Percentiles rank a stretch among this genome's conserved stretches.
Evolutionary conservation across 2,888 invertebrate genomes (phyloP).

Genomic region (Branchipolynoe longqiensis): DNA sequence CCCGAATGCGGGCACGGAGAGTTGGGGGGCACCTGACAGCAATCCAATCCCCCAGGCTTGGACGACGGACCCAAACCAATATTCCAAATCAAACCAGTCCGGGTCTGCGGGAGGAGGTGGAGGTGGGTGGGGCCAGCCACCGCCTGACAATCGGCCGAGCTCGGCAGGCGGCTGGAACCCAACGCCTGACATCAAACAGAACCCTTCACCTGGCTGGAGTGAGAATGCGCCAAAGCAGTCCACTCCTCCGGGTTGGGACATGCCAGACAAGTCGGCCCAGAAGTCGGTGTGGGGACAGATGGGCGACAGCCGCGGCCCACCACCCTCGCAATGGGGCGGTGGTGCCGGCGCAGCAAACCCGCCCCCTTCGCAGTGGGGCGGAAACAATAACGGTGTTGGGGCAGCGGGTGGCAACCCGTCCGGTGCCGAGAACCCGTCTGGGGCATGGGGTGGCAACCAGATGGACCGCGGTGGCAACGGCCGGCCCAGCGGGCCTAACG

Average conservation of each 20-base stretch:
- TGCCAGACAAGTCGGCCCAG: constrained; percentile 38
- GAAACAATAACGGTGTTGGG: constrained; percentile 35
- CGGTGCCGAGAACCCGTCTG: constrained; percentile 1
- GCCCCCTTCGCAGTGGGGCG: constrained; percentile 59
- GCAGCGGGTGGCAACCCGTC: constrained; percentile 52
- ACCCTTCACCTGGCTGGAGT: constrained; percentile 50
- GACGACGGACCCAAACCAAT: constrained; percentile 30
- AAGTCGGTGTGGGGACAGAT: constrained; percentile 51
- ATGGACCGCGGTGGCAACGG: constrained; percentile 1
- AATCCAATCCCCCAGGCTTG: constrained; percentile 42
- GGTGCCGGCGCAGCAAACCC: background rate
- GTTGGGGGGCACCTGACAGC: constrained; percentile 65
- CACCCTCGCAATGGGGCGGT: background rate
- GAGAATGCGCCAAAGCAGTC: constrained; percentile 10
- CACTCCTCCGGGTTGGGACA: constrained; percentile 45
- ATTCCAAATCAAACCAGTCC: constrained; percentile 45
- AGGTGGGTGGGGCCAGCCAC: constrained; percentile 49
- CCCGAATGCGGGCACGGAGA: constrained; percentile 67
- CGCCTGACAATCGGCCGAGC: constrained; percentile 14
- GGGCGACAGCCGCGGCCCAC: background rate
- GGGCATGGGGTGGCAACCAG: constrained; percentile 49
- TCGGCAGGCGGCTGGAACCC: constrained; percentile 27
- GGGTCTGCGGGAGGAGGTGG: too few relatives aligned
- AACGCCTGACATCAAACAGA: constrained; percentile 52
- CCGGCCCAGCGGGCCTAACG: constrained; percentile 18